Base-by-base conservation (phyloP, 1,140 invertebrate genomes). In the Eufriesea mexicana region DNA sequence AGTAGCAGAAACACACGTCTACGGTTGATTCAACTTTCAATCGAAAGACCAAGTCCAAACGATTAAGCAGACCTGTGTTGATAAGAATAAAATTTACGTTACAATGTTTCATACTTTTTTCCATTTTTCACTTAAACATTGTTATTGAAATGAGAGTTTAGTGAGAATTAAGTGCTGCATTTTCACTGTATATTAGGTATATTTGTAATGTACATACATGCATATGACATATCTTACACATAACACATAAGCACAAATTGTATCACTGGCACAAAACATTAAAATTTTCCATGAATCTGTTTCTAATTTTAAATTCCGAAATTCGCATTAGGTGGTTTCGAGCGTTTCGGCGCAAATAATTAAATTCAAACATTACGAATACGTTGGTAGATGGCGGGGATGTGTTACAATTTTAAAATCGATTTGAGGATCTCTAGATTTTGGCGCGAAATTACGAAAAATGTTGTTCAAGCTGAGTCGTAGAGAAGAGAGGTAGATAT, bases 381-480 rank as follows among this genome's bases (percentile, higher is more conserved):
- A 6, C 9, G 14, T 45, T 10, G 54, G 16, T 23, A 74, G 71
- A 45, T 74, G 71, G 71, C 71, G 42, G 54, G 35, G 59, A 28
- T 16, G 71, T 10, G 12, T 12, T 9, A 16, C 54, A 28, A 57
- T 59, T 57, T 59, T 73, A 42, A 59, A 57, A 59, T 73, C 35
- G n/a, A 70, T 70, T 51, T 9, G 47, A 23, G 51, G 47, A 7
- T 10, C 70, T 20, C 20, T 0, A 18, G 51, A 74, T 57, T 42
- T 23, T 25, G 59, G 59, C 74, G 74, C 45, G 59, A 76, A 49
- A 16, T 64, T 74, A 28, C n/a, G 73, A 75, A 49, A 75, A 75
- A 75, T 23, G 45, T 42, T 49, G 1, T 16, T n/a, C n/a, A 18
- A 9, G 12, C 6, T 45, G 18, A 20, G 47, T 16, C 0, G 20